A percentile compares a stretch with the other conserved stretches of the same genome.
Evolutionary conservation across 2,888 invertebrate genomes (phyloP).

Genomic region (Autographa gamma): DNA sequence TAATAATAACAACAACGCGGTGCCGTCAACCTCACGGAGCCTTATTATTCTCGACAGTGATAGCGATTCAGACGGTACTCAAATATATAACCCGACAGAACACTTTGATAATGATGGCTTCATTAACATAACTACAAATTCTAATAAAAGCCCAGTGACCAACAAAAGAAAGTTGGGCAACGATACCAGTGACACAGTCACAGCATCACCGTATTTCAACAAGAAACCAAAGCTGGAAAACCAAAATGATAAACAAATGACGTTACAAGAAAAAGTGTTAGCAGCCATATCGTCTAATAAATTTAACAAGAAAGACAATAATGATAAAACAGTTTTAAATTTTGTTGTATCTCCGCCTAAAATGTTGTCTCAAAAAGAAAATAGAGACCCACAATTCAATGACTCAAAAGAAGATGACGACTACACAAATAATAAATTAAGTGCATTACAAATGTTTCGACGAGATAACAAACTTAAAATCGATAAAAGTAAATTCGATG

Average conservation of each 20-base stretch:
- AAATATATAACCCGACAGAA: slow-evolving; percentile 64
- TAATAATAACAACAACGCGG: slow-evolving; percentile 40
- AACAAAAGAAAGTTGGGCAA: slow-evolving; percentile 73
- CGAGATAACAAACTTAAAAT: slow-evolving; percentile 67
- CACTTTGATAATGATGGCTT: slow-evolving; percentile 24
- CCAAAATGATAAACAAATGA: slow-evolving; percentile 58
- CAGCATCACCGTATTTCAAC: slow-evolving; percentile 79
- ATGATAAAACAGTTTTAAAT: slow-evolving; percentile 64
- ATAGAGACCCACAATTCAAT: slow-evolving; percentile 64
- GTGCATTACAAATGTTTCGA: slow-evolving; percentile 74
- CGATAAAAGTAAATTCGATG: slow-evolving; percentile 62
- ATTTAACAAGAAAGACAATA: slow-evolving; percentile 52
- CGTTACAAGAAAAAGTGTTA: slow-evolving; percentile 77
- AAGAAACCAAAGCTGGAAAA: slow-evolving; percentile 75
- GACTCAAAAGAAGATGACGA: slow-evolving; percentile 52
- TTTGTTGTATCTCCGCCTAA: slow-evolving; percentile 65
- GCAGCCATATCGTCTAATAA: slow-evolving; percentile 73
- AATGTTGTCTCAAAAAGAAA: slow-evolving; percentile 74
- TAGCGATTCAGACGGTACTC: slow-evolving; percentile 74
- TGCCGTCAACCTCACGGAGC: slow-evolving; percentile 57
- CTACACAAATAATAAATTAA: slow-evolving; percentile 60
- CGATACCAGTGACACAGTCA: slow-evolving; percentile 63
- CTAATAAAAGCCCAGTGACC: slow-evolving; percentile 41
- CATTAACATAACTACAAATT: slow-evolving; percentile 28
- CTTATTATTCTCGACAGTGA: slow-evolving; percentile 81